Conservation (phyloP, 2,888 invertebrate species). For the Ophraella communa region DNA sequence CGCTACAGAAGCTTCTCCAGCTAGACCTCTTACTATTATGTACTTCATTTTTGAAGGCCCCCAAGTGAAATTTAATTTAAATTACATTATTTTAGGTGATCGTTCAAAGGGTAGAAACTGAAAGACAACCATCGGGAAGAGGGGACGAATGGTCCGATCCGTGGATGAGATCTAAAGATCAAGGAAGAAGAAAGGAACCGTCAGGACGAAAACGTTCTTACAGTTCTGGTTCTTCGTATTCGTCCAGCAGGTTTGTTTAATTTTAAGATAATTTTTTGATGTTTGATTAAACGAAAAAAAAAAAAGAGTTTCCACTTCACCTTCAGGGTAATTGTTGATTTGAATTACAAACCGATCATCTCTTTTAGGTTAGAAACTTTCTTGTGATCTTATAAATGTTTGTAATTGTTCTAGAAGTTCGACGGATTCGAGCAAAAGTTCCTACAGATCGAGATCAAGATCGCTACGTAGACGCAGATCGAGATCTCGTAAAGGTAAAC, state of each 20-base stretch:
- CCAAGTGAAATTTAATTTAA: conserved; percentile 54
- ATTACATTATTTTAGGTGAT: conserved; percentile 63
- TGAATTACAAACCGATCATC: neutral
- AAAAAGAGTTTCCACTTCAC: neutral
- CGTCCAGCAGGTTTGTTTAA: conserved; percentile 63
- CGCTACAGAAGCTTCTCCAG: no score
- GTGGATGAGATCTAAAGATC: conserved; percentile 83
- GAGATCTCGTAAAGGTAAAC: conserved; percentile 58
- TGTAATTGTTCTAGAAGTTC: conserved; percentile 56
- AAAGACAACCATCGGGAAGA: conserved; percentile 54
- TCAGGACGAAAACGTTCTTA: conserved; percentile 66
- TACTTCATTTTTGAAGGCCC: no score
- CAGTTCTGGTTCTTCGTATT: conserved; percentile 75
- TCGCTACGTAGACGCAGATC: conserved; percentile 57
- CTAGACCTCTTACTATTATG: no score
- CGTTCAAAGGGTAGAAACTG: conserved; percentile 73
- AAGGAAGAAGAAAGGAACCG: conserved; percentile 63
- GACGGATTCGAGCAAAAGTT: conserved; percentile 55
- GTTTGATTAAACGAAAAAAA: no score
- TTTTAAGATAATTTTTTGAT: no score
- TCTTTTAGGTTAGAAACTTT: neutral
- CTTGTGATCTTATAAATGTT: neutral
- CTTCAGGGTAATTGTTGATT: neutral
- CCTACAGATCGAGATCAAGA: conserved; percentile 62
- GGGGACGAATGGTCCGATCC: conserved; percentile 96